Percentiles rank a stretch among this genome's conserved stretches.
These are phyloP conservation scores for Sabatieria punctata DNA, from an alignment of 2,888 invertebrate species.

Conservation along the genomic window DNA sequence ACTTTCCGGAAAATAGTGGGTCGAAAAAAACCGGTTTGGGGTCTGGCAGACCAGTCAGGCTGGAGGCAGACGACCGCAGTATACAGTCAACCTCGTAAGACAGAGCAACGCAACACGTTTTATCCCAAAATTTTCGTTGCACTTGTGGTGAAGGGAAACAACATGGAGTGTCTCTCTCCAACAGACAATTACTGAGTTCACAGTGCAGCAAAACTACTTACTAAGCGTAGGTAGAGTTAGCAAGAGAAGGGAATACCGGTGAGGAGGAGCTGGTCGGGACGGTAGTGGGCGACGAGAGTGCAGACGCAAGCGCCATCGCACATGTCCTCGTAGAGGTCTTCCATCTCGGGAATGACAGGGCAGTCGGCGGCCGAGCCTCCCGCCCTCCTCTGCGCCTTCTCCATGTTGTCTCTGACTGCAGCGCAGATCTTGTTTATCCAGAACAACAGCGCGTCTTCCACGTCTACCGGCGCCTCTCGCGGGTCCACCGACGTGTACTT, in stretches of 20 bases:
- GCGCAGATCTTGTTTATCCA: conserved; percentile 39
- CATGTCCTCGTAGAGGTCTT: conserved; percentile 30
- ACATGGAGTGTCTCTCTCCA: too few relatives aligned
- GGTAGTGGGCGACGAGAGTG: conserved; percentile 25
- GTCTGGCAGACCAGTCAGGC: too few relatives aligned
- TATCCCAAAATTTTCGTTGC: too few relatives aligned
- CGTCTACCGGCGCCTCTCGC: conserved; percentile 34
- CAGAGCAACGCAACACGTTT: too few relatives aligned
- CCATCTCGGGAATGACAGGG: conserved; percentile 28
- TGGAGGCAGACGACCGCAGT: too few relatives aligned
- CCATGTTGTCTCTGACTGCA: conserved; percentile 30
- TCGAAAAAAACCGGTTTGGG: too few relatives aligned
- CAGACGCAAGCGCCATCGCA: conserved; percentile 28
- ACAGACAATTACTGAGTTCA: too few relatives aligned
- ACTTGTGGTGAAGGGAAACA: too few relatives aligned
- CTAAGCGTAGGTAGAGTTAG: too few relatives aligned
- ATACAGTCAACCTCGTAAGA: too few relatives aligned
- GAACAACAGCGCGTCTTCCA: conserved; percentile 35
- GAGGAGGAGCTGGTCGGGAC: conserved; percentile 17
- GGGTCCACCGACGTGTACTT: conserved; percentile 30
- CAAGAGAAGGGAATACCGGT: conserved; percentile 1
- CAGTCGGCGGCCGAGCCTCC: conserved; percentile 13
- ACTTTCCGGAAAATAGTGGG: too few relatives aligned
- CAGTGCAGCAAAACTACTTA: too few relatives aligned
- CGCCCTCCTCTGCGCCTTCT: conserved; percentile 11